Conservation (phyloP, 2,113 vertebrate species). For the Romanogobio albipinnatus region DNA sequence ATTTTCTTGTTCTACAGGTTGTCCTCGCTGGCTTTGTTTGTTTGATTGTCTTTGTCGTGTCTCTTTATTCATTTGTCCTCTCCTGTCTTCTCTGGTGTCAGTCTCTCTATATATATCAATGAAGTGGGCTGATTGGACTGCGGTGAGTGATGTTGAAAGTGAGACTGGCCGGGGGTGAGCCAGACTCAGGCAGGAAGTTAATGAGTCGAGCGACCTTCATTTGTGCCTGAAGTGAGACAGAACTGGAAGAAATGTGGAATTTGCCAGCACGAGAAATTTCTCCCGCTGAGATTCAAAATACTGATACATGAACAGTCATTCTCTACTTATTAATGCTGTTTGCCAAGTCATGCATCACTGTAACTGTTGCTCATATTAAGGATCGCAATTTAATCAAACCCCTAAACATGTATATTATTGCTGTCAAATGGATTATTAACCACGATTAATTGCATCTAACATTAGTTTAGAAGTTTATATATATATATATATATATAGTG, state of each 20-base stretch:
- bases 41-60: neutral
- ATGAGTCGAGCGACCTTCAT: constrained; percentile 73
- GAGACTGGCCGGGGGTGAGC: constrained; percentile 66
- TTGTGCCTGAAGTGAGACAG: constrained; percentile 64
- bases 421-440: no score
- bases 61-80: constrained; percentile 20
- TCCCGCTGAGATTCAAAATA: constrained; percentile 28
- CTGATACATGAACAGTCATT: constrained; percentile 21
- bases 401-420: neutral
- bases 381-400: neutral
- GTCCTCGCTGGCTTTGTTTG: neutral
- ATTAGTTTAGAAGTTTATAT: no score
- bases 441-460: no score
- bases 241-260: constrained; percentile 42
- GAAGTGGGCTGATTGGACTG: constrained; percentile 35
- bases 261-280: constrained; percentile 34
- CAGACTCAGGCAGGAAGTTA: constrained; percentile 68
- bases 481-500: no score
- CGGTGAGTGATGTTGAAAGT: constrained; percentile 69
- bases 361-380: constrained; percentile 1
- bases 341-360: neutral
- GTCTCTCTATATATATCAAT: constrained; percentile 31
- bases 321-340: neutral
- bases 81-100: constrained; percentile 3
- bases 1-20: neutral